Percentiles rank a stretch among this genome's conserved stretches.
Conservation (phyloP, 2,888 invertebrate genomes). For the Ceraclea dissimilis region DNA sequence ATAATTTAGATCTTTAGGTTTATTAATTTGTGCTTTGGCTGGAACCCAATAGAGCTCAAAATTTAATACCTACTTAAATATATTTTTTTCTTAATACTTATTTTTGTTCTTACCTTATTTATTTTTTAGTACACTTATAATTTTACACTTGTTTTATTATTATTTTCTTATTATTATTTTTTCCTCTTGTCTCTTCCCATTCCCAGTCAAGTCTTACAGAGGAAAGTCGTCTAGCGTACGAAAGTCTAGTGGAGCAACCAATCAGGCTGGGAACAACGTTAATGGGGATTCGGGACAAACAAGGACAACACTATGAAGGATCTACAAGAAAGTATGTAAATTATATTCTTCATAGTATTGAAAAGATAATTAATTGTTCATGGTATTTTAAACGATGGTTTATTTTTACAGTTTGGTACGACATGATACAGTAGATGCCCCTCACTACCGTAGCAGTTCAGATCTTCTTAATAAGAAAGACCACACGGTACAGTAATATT, state of each 20-base stretch:
- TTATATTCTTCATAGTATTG: background rate
- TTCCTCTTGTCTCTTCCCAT: conserved; percentile 3
- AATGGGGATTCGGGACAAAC: conserved; percentile 32
- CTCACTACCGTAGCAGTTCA: background rate
- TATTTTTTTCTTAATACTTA: conserved; percentile 13
- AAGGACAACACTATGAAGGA: conserved; percentile 29
- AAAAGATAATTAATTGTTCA: background rate
- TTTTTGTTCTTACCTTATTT: conserved; percentile 29
- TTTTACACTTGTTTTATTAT: conserved; percentile 20
- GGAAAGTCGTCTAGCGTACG: conserved; percentile 89
- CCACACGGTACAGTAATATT: background rate
- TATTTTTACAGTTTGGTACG: background rate
- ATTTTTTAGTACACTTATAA: conserved; percentile 24
- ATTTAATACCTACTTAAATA: too few species aligned
- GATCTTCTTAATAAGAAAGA: background rate
- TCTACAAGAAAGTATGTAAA: background rate
- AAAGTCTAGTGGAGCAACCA: conserved; percentile 79
- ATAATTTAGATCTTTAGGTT: too few species aligned
- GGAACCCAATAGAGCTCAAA: too few species aligned
- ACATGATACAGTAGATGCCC: background rate
- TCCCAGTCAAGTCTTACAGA: conserved; percentile 71
- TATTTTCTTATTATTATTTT: conserved; percentile 11
- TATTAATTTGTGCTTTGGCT: too few species aligned
- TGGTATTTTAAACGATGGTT: too few species aligned
- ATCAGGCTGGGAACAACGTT: conserved; percentile 28